These are phyloP conservation scores for Hyperoplus lanceolatus DNA, from an alignment of 2,797 vertebrate species.

Conservation along the genomic window DNA sequence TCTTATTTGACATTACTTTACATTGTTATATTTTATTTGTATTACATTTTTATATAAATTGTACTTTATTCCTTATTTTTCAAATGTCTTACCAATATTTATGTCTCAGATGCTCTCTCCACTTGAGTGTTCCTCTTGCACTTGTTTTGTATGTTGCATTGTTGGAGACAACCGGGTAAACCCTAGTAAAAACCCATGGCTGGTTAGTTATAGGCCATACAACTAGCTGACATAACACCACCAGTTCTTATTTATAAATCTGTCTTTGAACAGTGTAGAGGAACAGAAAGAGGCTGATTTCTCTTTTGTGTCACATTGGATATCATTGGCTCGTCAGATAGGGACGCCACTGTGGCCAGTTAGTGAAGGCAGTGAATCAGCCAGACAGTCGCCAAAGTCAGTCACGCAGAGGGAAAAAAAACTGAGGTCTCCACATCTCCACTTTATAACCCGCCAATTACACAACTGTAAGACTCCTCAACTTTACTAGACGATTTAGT, in stretches of 20 bases:
- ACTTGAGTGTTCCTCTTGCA: no score
- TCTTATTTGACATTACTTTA: no score
- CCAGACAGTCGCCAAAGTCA: constrained; percentile 30
- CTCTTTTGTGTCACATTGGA: constrained; percentile 39
- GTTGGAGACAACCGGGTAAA: no score
- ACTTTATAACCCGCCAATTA: constrained; percentile 24
- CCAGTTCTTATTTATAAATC: constrained; percentile 21
- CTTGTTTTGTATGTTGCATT: no score
- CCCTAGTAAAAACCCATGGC: no score
- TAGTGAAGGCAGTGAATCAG: constrained; percentile 29
- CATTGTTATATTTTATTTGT: no score
- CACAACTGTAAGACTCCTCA: constrained; percentile 1
- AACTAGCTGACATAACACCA: constrained; percentile 13
- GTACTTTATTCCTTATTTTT: no score
- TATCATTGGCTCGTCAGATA: constrained; percentile 45
- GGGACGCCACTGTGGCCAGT: constrained; percentile 5
- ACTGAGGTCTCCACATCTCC: not conserved
- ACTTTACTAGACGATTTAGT: not conserved
- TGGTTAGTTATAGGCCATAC: not conserved
- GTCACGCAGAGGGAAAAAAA: constrained; percentile 19
- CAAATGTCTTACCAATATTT: no score
- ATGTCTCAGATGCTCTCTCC: no score
- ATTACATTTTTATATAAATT: no score
- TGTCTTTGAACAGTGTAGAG: not conserved
- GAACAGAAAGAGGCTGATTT: constrained; percentile 36